Percentiles rank a stretch among this genome's conserved stretches.
Evolutionary conservation across 2,888 invertebrate genomes (phyloP).

Genomic region (Boloria euphrosyne): DNA sequence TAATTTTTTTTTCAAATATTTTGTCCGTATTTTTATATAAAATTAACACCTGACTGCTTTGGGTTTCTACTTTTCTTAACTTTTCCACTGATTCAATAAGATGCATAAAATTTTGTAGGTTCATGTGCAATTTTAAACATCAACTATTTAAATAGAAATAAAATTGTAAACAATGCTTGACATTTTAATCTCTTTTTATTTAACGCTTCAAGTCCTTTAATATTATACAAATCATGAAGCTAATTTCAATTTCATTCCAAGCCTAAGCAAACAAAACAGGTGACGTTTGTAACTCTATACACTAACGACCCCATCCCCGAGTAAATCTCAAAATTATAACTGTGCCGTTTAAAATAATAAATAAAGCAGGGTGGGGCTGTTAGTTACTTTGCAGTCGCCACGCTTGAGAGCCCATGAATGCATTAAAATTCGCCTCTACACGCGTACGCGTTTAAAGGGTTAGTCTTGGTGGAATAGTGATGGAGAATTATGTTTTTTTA

Average conservation of each 20-base stretch:
- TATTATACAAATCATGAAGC: not conserved
- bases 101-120: too few species aligned
- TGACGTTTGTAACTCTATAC: slow-evolving; percentile 36
- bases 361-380: slow-evolving; percentile 56
- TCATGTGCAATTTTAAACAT: too few species aligned
- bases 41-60: too few species aligned
- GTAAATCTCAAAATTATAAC: slow-evolving; percentile 62
- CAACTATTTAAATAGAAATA: too few species aligned
- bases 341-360: slow-evolving; percentile 75
- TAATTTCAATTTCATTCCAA: slow-evolving; percentile 13
- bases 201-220: too few species aligned
- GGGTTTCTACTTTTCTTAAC: too few species aligned
- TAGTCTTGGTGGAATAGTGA: slow-evolving; percentile 43
- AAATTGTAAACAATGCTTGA: too few species aligned
- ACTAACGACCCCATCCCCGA: slow-evolving; percentile 41
- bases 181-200: too few species aligned
- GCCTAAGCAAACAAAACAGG: slow-evolving; percentile 46
- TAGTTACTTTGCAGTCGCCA: slow-evolving; percentile 77
- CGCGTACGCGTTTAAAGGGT: slow-evolving; percentile 60
- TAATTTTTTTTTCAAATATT: too few species aligned
- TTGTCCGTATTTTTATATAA: too few species aligned
- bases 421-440: slow-evolving; percentile 65
- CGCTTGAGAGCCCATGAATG: slow-evolving; percentile 80
- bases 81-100: too few species aligned
- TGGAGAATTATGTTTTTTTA: not conserved